Evolutionary conservation across 1,140 invertebrate species (phyloP).

Genomic region (Platorchestia sp.): DNA sequence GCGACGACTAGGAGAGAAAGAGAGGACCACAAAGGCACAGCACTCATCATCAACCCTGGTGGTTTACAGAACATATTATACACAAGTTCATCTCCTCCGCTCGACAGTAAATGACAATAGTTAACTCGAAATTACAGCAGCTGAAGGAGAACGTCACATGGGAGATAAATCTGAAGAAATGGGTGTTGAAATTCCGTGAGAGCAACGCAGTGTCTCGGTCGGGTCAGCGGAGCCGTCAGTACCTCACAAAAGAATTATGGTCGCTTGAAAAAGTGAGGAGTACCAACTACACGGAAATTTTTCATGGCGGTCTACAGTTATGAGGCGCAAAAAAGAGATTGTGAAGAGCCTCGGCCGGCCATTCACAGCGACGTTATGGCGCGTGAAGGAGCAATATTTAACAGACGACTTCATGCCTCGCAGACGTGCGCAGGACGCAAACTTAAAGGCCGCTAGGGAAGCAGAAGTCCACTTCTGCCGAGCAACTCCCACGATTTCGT

Average conservation of each 20-base stretch:
- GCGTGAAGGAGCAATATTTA: constrained; percentile 28
- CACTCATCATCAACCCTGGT: not conserved
- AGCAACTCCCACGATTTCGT: no score
- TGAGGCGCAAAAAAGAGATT: constrained; percentile 5
- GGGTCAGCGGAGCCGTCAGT: not conserved
- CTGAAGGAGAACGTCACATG: not conserved
- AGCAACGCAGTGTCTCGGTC: not conserved
- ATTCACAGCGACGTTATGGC: not conserved
- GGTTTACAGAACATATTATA: not conserved
- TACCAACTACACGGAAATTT: not conserved
- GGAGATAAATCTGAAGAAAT: not conserved
- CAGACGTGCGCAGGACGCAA: not conserved
- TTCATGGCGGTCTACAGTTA: constrained; percentile 22
- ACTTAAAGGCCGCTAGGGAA: not conserved
- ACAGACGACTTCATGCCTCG: not conserved
- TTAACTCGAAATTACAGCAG: not conserved
- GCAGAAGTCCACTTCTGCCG: no score
- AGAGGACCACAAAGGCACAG: not conserved
- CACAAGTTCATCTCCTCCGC: not conserved
- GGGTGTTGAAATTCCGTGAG: not conserved
- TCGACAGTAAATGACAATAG: not conserved
- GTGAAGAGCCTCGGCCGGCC: constrained; percentile 18
- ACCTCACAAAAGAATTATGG: not conserved
- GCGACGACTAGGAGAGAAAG: not conserved
- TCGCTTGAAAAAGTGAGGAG: not conserved